phyloP scores from a whole-genome alignment of 2,113 vertebrate genomes.

The Ivindomyrus marchei region DNA sequence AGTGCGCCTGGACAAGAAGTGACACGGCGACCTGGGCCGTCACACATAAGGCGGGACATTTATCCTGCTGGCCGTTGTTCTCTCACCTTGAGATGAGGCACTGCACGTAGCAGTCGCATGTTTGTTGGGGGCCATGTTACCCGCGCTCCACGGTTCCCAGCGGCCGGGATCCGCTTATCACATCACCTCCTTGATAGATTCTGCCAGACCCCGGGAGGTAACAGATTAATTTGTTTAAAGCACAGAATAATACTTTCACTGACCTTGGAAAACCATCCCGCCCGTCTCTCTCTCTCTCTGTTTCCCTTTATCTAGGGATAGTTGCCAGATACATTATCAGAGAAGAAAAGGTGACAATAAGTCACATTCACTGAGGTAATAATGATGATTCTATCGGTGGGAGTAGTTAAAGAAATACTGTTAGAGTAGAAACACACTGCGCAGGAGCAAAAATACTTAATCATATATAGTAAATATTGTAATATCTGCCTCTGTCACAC shows the following conservation, averaged over 20 bases:
- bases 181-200: slow-evolving; percentile 53
- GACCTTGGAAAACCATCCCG: slow-evolving; percentile 44
- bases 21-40: neutral
- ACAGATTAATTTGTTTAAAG: slow-evolving; percentile 60
- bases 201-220: slow-evolving; percentile 48
- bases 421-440: too few relatives aligned
- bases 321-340: slow-evolving; percentile 12
- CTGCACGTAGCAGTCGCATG: slow-evolving; percentile 33
- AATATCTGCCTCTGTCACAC: neutral
- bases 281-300: neutral
- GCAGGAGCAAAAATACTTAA: neutral
- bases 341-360: slow-evolving; percentile 6
- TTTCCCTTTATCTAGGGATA: neutral
- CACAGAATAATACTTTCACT: slow-evolving; percentile 42
- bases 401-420: neutral
- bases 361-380: slow-evolving; percentile 11
- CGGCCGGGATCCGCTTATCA: slow-evolving; percentile 45
- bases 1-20: neutral
- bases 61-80: neutral
- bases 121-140: slow-evolving; percentile 42
- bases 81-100: slow-evolving; percentile 19
- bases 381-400: neutral
- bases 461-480: neutral
- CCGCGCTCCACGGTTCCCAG: slow-evolving; percentile 30
- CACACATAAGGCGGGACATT: too few relatives aligned